Evolutionary conservation across 2,888 invertebrate genomes (phyloP), one percentile per base, ranked within the genome.

Genomic region (Drosophila eohydei): DNA sequence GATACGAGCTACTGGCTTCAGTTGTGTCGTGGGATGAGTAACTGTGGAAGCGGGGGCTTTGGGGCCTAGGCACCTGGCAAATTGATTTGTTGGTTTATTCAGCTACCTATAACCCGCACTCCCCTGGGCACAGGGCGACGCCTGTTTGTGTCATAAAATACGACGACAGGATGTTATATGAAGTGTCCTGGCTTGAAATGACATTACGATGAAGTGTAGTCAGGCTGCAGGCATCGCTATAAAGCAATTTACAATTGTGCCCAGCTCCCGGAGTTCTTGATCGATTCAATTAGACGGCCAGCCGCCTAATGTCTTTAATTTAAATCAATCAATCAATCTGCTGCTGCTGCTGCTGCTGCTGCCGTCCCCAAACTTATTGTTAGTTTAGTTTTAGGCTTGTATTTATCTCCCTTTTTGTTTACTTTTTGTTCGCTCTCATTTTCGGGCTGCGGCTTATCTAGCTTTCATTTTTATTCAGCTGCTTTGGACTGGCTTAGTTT

Each of bases 91-190:
- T 88, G 86, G 88, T 83, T 88, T 83, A 86, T 86, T 86, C 70
- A 80, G 80, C 66, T 66, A 66, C 66, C 66, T 65, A 34, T 64
- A 65, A 8, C n/a, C 38, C 44, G 11, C 43, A 28, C 36, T 51
- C 51, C n/a, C 38, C 12, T 32, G 38, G 46, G 59, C 28, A 8
- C 8, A 2, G 38, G 40, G 66, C 80, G 70, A 74, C 83, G 79
- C 79, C 87, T 86, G 89, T 71, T 84, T 88, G 86, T 86, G 89
- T 84, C 86, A 88, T 88, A 87, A 87, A 87, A 87, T 88, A 83
- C 87, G 54, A 83, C 73, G 65, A 56, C 62, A 74, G 78, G 78
- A 78, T 78, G 78, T 71, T 78, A 78, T 78, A 86, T 87, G 87
- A 83, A 83, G 83, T 83, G 82, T 78, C 78, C 87, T 70, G 81